phyloP scores from a whole-genome alignment of 2,113 vertebrate genomes.

The Alethe diademata region DNA sequence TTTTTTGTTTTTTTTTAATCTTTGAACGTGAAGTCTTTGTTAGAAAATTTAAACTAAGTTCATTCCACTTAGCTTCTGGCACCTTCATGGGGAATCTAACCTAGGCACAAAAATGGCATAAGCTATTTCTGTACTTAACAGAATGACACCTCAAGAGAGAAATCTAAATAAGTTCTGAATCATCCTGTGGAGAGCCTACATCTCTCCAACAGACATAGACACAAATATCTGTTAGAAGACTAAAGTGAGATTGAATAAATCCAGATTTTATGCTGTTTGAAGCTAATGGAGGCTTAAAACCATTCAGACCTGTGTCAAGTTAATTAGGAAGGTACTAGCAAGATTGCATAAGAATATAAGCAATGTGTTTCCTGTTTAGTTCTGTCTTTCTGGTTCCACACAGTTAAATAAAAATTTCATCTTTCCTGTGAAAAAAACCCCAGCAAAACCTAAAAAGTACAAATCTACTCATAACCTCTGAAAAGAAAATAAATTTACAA shows the following conservation, averaged over 20 bases:
- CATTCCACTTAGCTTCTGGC: background rate
- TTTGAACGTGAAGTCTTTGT: background rate
- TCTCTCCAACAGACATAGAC: background rate
- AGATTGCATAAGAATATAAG: background rate
- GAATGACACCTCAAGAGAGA: background rate
- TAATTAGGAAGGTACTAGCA: background rate
- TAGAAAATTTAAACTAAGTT: background rate
- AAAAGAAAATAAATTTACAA: background rate
- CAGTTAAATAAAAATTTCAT: background rate
- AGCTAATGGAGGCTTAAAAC: background rate
- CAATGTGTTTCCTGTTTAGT: background rate
- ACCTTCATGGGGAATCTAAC: background rate
- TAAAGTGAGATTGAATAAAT: background rate
- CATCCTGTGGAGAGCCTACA: background rate
- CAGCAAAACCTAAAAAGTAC: background rate
- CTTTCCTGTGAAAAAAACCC: background rate
- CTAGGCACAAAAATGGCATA: background rate
- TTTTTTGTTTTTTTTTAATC: background rate
- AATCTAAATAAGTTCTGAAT: slow-evolving; percentile 12
- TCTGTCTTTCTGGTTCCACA: background rate
- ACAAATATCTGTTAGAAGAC: background rate
- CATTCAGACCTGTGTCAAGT: background rate
- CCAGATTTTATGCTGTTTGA: background rate
- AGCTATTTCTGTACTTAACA: background rate
- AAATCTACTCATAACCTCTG: background rate